Conservation (phyloP, 2,888 invertebrate genomes). For the Leucophenga maculata region DNA sequence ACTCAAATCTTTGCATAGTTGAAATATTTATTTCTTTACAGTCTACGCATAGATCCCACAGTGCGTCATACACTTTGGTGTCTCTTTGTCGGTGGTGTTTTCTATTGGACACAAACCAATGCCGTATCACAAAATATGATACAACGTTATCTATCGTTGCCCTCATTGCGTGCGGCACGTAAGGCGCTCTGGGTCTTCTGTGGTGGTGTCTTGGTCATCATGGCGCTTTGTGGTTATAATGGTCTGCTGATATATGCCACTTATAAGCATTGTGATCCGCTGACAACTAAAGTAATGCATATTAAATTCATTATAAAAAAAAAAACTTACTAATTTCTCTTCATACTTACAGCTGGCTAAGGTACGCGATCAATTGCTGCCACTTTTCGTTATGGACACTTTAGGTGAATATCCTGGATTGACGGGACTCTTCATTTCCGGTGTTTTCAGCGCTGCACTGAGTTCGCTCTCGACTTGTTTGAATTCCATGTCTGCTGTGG, state of each 20-base stretch:
- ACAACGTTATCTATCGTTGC: slow-evolving; percentile 86
- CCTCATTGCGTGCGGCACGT: slow-evolving; percentile 77
- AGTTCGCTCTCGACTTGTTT: slow-evolving; percentile 85
- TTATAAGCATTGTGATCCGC: slow-evolving; percentile 78
- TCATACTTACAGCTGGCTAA: slow-evolving; percentile 74
- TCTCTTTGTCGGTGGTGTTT: slow-evolving; percentile 82
- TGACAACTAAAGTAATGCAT: slow-evolving; percentile 78
- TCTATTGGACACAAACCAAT: slow-evolving; percentile 86
- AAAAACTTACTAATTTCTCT: background rate
- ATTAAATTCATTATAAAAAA: background rate
- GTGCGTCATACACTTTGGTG: slow-evolving; percentile 89
- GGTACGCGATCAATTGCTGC: slow-evolving; percentile 85
- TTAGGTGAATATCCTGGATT: slow-evolving; percentile 84
- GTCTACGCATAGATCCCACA: slow-evolving; percentile 84
- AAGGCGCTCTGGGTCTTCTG: slow-evolving; percentile 76
- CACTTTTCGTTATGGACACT: slow-evolving; percentile 89
- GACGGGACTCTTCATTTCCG: slow-evolving; percentile 90
- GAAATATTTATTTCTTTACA: slow-evolving; percentile 64
- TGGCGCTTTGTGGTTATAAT: slow-evolving; percentile 75
- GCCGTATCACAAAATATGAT: slow-evolving; percentile 91
- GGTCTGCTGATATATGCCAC: slow-evolving; percentile 79
- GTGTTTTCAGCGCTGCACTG: slow-evolving; percentile 91
- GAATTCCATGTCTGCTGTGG: slow-evolving; percentile 85
- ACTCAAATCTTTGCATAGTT: background rate
- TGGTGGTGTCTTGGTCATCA: slow-evolving; percentile 73